A percentile compares a stretch with the other conserved stretches of the same genome.
Conservation (phyloP, 1,140 invertebrate genomes). For the Saxidomus purpurata region DNA sequence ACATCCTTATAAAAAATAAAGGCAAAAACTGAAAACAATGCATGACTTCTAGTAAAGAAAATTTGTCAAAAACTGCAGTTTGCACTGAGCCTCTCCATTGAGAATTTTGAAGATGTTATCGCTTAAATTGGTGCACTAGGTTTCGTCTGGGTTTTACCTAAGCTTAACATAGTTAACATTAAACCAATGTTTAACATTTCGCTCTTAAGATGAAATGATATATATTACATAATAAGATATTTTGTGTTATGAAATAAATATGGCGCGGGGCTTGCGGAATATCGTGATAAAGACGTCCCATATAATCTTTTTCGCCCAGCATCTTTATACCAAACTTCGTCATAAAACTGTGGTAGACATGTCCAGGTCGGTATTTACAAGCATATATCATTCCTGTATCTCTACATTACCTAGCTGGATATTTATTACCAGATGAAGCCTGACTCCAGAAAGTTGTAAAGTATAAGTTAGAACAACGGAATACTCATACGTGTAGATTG, state of each 20-base stretch:
- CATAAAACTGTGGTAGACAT: not conserved
- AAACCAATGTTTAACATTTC: not conserved
- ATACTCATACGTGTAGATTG: too few relatives aligned
- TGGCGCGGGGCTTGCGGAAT: not conserved
- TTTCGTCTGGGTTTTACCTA: not conserved
- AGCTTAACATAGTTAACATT: not conserved
- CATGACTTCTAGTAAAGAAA: too few relatives aligned
- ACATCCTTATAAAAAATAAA: too few relatives aligned
- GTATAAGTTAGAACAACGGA: too few relatives aligned
- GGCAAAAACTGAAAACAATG: too few relatives aligned
- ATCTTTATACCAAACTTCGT: not conserved
- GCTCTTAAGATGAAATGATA: not conserved
- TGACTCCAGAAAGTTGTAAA: too few relatives aligned
- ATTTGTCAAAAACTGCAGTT: too few relatives aligned
- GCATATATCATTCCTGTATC: constrained; percentile 10
- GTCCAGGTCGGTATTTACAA: not conserved
- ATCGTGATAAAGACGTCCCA: not conserved
- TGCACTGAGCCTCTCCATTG: too few relatives aligned
- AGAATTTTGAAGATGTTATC: too few relatives aligned
- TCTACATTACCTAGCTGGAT: not conserved
- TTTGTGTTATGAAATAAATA: constrained; percentile 9
- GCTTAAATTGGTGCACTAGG: too few relatives aligned
- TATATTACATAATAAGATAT: not conserved
- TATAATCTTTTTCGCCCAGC: not conserved
- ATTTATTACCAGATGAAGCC: not conserved